These are phyloP conservation scores for Drosophila tanythrix DNA, from an alignment of 2,888 invertebrate species.

Conservation along the genomic window DNA sequence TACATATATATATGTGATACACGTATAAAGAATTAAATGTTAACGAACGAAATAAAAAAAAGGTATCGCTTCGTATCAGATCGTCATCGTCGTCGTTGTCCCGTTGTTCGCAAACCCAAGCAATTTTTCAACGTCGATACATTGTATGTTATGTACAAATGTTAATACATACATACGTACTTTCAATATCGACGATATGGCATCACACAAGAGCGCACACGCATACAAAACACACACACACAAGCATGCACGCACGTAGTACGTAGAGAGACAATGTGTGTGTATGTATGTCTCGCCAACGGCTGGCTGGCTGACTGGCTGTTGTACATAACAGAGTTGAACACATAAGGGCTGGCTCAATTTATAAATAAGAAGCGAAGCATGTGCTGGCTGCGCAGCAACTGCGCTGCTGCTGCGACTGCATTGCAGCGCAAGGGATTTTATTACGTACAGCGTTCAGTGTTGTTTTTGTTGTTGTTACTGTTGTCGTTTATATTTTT, in stretches of 20 bases:
- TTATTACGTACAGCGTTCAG: conserved; percentile 68
- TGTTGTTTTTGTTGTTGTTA: conserved; percentile 42
- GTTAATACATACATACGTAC: conserved; percentile 60
- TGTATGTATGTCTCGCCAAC: conserved; percentile 58
- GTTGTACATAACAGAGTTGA: conserved; percentile 69
- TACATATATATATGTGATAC: conserved; percentile 21
- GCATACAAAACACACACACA: conserved; percentile 39
- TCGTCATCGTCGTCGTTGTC: conserved; percentile 46
- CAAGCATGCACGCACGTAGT: conserved; percentile 70
- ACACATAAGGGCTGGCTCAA: conserved; percentile 80
- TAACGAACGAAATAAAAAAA: conserved; percentile 53
- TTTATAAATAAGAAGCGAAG: conserved; percentile 77
- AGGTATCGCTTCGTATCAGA: conserved; percentile 73
- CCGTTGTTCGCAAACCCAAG: conserved; percentile 78
- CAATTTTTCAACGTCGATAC: conserved; percentile 65
- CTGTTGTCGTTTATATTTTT: conserved; percentile 77
- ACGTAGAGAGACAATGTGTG: conserved; percentile 62
- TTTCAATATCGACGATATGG: conserved; percentile 77
- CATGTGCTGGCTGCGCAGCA: conserved; percentile 76
- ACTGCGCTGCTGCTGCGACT: conserved; percentile 50
- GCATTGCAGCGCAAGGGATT: conserved; percentile 77
- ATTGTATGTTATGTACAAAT: conserved; percentile 60
- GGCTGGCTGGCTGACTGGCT: conserved; percentile 32
- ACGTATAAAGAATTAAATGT: conserved; percentile 62
- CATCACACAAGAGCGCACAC: conserved; percentile 67